phyloP scores from a whole-genome alignment of 2,888 invertebrate species.

The Abrostola triplasia region DNA sequence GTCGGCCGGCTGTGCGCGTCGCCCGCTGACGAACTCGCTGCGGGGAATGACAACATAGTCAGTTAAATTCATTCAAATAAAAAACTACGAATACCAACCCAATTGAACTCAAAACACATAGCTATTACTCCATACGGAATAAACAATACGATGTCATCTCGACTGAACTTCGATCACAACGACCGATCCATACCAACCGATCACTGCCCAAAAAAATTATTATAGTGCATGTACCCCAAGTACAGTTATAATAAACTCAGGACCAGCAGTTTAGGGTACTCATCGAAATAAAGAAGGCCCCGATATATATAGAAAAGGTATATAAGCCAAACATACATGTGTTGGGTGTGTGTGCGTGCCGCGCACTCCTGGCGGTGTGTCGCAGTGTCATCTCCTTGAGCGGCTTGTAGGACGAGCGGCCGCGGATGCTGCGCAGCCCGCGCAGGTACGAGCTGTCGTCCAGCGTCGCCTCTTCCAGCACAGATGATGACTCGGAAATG shows the following conservation, averaged over 20 bases:
- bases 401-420: slow-evolving; percentile 78
- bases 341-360: slow-evolving; percentile 23
- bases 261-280: too few species aligned
- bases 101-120: not conserved
- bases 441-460: slow-evolving; percentile 75
- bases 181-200: too few species aligned
- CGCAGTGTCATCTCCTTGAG: slow-evolving; percentile 69
- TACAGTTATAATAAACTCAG: too few species aligned
- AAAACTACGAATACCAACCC: not conserved
- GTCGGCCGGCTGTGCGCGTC: slow-evolving; percentile 70
- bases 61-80: not conserved
- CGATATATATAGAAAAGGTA: too few species aligned
- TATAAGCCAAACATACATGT: too few species aligned
- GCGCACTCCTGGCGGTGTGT: slow-evolving; percentile 48
- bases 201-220: too few species aligned
- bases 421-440: slow-evolving; percentile 75
- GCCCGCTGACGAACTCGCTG: slow-evolving; percentile 10
- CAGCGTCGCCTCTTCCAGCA: slow-evolving; percentile 55
- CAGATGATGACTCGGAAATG: slow-evolving; percentile 74
- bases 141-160: too few species aligned
- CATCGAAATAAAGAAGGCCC: too few species aligned
- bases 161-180: too few species aligned
- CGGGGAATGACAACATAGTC: not conserved
- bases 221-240: too few species aligned
- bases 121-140: too few species aligned